Percentiles rank a stretch among this genome's conserved stretches.
phyloP scores from a whole-genome alignment of 2,888 invertebrate species.

The Pyrocoelia pectoralis region DNA sequence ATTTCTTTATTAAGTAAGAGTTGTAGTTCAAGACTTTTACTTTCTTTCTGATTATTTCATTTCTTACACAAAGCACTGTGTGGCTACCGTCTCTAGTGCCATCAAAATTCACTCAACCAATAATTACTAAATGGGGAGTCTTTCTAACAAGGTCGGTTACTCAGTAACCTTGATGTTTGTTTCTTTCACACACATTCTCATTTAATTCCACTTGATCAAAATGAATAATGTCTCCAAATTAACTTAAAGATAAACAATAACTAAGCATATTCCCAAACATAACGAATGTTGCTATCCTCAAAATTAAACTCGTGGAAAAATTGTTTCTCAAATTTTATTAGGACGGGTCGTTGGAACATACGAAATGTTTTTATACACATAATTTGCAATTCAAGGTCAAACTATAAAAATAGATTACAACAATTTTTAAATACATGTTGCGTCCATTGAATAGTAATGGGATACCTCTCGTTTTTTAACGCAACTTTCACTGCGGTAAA shows the following conservation, averaged over 20 bases:
- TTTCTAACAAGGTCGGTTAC: conserved; percentile 46
- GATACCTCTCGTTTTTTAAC: no score
- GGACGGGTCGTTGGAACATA: not conserved
- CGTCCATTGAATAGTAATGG: not conserved
- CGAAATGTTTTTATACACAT: not conserved
- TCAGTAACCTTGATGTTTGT: conserved; percentile 46
- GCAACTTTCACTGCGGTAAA: conserved; percentile 3
- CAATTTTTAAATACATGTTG: not conserved
- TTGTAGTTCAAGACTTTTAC: conserved; percentile 20
- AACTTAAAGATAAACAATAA: not conserved
- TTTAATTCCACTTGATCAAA: conserved; percentile 27
- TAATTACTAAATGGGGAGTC: conserved; percentile 37
- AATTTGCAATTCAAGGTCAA: conserved; percentile 2
- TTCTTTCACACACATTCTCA: conserved; percentile 44
- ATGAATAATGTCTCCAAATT: conserved; percentile 6
- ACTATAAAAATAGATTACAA: not conserved
- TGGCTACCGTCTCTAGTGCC: not conserved
- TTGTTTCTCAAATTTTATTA: not conserved
- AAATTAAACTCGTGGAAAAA: no score
- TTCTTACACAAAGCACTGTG: conserved; percentile 11
- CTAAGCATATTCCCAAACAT: not conserved
- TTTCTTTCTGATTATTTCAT: conserved; percentile 4
- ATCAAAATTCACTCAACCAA: conserved; percentile 15
- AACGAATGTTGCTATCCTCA: no score
- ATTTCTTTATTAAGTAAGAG: conserved; percentile 20